Conservation (phyloP, 2,113 vertebrate genomes). For the Epinephelus lanceolatus region DNA sequence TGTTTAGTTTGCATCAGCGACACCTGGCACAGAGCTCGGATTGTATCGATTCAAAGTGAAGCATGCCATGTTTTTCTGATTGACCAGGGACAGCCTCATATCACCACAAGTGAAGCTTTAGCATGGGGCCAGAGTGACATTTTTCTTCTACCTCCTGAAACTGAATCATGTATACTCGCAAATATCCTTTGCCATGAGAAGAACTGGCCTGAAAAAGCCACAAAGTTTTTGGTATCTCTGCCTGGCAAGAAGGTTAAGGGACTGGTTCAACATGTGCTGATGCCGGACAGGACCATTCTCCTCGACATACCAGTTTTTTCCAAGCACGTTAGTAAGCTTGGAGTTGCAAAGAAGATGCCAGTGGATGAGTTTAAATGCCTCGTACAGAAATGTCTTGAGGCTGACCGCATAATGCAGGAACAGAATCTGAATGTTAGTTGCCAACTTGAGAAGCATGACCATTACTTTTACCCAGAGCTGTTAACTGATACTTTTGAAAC, state of each 20-base stretch:
- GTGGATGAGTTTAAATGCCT: conserved; percentile 73
- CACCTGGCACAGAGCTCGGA: conserved; percentile 88
- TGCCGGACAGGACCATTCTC: conserved; percentile 82
- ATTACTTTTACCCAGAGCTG: conserved; percentile 89
- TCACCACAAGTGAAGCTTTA: conserved; percentile 59
- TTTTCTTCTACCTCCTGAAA: conserved; percentile 86
- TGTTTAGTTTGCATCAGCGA: conserved; percentile 85
- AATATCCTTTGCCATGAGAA: conserved; percentile 72
- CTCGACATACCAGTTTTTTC: conserved; percentile 84
- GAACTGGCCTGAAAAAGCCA: conserved; percentile 76
- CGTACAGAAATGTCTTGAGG: conserved; percentile 55
- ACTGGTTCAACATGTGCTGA: conserved; percentile 85
- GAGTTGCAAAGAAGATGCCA: conserved; percentile 79
- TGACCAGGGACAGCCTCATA: conserved; percentile 84
- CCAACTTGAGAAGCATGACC: conserved; percentile 41
- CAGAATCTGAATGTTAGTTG: conserved; percentile 14
- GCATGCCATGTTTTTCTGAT: conserved; percentile 87
- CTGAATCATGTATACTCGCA: conserved; percentile 87
- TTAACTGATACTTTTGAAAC: conserved; percentile 83
- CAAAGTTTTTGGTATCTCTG: conserved; percentile 85
- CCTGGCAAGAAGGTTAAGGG: conserved; percentile 84
- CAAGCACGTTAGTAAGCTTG: conserved; percentile 81
- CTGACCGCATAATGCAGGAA: not conserved
- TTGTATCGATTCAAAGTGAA: conserved; percentile 53
- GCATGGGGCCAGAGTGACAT: conserved; percentile 82